Conservation (phyloP, 23 tunicate species). For the Botrylloides violaceus region DNA sequence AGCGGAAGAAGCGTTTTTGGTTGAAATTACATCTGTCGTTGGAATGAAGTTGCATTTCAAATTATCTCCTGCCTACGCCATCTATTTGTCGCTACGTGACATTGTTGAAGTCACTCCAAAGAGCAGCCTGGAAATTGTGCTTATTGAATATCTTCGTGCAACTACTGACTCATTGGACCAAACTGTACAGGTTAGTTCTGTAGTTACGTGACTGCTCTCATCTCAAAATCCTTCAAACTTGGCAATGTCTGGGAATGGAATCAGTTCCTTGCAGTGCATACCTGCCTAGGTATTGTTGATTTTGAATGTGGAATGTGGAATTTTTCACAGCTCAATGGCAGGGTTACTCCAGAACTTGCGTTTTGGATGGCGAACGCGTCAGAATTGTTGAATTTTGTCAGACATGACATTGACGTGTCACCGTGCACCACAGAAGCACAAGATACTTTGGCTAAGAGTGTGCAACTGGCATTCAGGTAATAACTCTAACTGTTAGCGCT, state of each 20-base stretch:
- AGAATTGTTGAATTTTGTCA: constrained; percentile 68
- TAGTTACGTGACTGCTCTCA: no score
- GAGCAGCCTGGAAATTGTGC: constrained; percentile 10
- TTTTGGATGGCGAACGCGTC: constrained; percentile 99
- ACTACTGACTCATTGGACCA: constrained; percentile 43
- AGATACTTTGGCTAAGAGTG: constrained; percentile 72
- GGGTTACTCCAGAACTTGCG: constrained; percentile 65
- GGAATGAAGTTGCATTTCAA: constrained; percentile 63
- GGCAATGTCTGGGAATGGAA: background rate
- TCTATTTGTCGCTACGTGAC: constrained; percentile 48
- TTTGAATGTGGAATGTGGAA: no score
- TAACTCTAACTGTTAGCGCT: no score
- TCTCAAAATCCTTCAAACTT: background rate
- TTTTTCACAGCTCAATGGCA: constrained; percentile 29
- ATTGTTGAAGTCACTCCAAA: constrained; percentile 27
- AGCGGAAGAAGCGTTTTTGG: constrained; percentile 39
- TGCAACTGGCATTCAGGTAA: constrained; percentile 88
- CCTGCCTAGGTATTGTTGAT: no score
- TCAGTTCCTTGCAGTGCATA: background rate
- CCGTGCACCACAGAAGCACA: constrained; percentile 51
- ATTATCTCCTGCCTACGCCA: constrained; percentile 70
- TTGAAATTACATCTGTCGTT: constrained; percentile 28
- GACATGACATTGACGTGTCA: constrained; percentile 70
- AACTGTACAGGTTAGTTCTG: constrained; percentile 31
- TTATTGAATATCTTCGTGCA: constrained; percentile 19